These are phyloP conservation scores for Pantherophis guttatus DNA, from an alignment of 2,113 vertebrate genomes.

Conservation along the genomic window DNA sequence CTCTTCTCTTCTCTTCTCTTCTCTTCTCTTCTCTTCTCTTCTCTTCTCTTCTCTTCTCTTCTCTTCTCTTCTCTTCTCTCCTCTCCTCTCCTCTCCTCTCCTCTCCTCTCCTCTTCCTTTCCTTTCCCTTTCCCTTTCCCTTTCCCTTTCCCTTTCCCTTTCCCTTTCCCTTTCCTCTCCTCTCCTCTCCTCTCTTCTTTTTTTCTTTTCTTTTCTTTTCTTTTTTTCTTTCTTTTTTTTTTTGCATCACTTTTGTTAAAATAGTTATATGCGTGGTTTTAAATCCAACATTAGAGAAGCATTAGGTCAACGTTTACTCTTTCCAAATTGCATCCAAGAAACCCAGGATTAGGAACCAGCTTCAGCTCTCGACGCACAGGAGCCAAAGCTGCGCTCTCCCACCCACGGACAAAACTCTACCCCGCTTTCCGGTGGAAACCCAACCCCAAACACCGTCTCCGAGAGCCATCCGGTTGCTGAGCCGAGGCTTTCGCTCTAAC, in stretches of 20 bases:
- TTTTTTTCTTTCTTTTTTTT: background rate
- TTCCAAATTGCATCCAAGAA: background rate
- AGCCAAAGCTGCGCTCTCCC: too few relatives aligned
- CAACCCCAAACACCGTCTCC: background rate
- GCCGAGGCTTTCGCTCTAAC: background rate
- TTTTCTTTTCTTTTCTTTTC: background rate
- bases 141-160: too few relatives aligned
- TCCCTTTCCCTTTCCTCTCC: too few relatives aligned
- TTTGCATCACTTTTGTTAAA: background rate
- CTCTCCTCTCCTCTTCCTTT: rapidly evolving
- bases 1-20: background rate
- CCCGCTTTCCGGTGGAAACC: background rate
- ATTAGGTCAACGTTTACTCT: background rate
- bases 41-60: background rate
- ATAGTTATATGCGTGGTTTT: background rate
- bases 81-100: too few relatives aligned
- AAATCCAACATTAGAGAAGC: background rate
- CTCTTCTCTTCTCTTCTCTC: background rate
- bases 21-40: too few relatives aligned
- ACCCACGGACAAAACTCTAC: background rate
- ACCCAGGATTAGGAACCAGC: background rate
- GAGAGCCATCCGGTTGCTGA: background rate
- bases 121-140: too few relatives aligned
- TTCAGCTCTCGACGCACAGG: background rate
- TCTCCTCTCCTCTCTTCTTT: background rate